These are phyloP conservation scores for Guaruba guarouba DNA, from an alignment of 2,113 vertebrate genomes.

Conservation along the genomic window DNA sequence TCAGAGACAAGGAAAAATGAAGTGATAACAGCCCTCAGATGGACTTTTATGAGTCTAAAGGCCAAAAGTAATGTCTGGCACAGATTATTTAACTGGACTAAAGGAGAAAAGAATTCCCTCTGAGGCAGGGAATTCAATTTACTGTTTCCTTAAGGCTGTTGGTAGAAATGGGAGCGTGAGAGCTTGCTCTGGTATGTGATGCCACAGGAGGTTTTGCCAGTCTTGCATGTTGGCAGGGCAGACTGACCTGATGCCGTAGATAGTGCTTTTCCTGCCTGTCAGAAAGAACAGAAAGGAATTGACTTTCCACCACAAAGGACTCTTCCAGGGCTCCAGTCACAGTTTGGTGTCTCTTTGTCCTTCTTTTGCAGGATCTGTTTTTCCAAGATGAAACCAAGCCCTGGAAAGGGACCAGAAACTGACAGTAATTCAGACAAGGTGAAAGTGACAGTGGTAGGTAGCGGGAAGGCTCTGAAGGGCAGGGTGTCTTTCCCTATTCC, in stretches of 20 bases:
- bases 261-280: neutral
- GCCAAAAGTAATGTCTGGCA: conserved; percentile 39
- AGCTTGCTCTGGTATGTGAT: neutral
- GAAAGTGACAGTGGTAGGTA: neutral
- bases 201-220: neutral
- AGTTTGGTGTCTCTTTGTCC: neutral
- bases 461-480: neutral
- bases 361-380: neutral
- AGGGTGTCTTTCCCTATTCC: neutral
- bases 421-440: neutral
- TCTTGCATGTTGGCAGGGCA: neutral
- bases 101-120: neutral
- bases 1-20: conserved; percentile 24
- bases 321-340: neutral
- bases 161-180: neutral
- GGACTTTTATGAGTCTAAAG: conserved; percentile 20
- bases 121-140: neutral
- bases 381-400: neutral
- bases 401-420: neutral
- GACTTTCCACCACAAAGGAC: neutral
- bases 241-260: fast-evolving
- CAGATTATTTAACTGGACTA: conserved; percentile 39
- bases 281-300: neutral
- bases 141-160: neutral
- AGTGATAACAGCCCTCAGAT: conserved; percentile 9